Conservation (phyloP, 2,113 vertebrate genomes). For the Myodes glareolus region DNA sequence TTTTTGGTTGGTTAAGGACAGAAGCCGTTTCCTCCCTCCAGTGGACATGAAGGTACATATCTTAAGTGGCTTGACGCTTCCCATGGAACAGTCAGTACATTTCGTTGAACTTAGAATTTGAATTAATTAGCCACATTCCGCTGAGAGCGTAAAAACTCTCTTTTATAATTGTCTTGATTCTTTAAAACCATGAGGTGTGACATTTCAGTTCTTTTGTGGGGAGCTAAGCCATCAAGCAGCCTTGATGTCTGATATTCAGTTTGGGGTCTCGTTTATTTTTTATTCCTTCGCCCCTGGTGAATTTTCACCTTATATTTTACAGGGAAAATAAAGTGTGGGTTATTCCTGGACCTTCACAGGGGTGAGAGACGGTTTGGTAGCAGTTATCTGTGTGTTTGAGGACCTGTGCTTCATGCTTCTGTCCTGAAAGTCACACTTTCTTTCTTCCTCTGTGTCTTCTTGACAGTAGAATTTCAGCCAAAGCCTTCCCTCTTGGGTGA, state of each 20-base stretch:
- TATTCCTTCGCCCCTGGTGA: neutral
- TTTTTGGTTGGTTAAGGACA: neutral
- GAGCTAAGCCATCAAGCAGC: neutral
- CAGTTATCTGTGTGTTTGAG: neutral
- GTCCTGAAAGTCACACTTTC: constrained; percentile 14
- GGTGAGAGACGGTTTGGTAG: neutral
- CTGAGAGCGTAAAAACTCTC: neutral
- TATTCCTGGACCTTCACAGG: neutral
- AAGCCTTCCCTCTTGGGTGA: constrained; percentile 81
- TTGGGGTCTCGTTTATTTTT: constrained; percentile 14
- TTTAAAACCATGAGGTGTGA: neutral
- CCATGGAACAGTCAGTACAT: neutral
- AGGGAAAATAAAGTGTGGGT: neutral
- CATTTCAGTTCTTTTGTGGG: neutral
- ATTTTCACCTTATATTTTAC: neutral
- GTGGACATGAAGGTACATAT: neutral
- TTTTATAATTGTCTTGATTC: neutral
- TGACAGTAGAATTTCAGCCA: constrained; percentile 84
- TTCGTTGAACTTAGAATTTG: constrained; percentile 22
- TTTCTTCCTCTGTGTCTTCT: neutral
- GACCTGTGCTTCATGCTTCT: neutral
- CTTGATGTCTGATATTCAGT: neutral
- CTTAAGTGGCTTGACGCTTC: neutral
- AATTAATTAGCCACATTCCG: neutral
- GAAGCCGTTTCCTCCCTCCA: neutral